Evolutionary conservation across 2,113 vertebrate genomes (phyloP).

Genomic region (Caloenas nicobarica): DNA sequence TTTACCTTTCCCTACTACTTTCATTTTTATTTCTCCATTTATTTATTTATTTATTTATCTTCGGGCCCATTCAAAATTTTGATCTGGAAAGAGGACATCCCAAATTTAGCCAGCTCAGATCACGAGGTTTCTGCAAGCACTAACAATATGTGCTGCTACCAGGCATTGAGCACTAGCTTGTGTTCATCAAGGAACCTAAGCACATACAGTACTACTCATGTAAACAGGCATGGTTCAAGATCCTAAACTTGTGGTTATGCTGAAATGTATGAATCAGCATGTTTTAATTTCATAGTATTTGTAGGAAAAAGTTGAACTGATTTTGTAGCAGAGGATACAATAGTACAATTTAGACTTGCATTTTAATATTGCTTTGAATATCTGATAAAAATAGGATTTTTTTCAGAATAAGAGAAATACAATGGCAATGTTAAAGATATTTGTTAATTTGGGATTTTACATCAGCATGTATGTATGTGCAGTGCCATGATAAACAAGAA

Average conservation of each 20-base stretch:
- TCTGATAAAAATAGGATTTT: not conserved
- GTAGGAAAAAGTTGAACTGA: not conserved
- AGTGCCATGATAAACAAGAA: not conserved
- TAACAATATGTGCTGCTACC: not conserved
- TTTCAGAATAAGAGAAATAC: not conserved
- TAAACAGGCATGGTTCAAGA: not conserved
- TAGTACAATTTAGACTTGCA: not conserved
- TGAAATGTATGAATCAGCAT: not conserved
- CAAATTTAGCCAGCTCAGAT: not conserved
- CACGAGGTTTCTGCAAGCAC: not conserved
- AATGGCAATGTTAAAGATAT: not conserved
- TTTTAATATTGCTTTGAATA: not conserved
- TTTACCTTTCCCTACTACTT: not conserved
- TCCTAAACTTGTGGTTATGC: not conserved
- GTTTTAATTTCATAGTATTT: not conserved
- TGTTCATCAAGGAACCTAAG: not conserved
- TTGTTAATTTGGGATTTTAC: not conserved
- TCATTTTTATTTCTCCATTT: not conserved
- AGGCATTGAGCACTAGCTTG: rapidly evolving
- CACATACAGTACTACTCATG: not conserved
- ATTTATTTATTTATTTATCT: not conserved
- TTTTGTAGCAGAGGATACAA: not conserved
- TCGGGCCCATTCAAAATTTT: not conserved
- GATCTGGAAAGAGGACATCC: not conserved
- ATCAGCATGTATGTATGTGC: not conserved